A percentile compares a stretch with the other conserved stretches of the same genome.
phyloP scores from a whole-genome alignment of 2,888 invertebrate genomes.

The Capitulum mitella region DNA sequence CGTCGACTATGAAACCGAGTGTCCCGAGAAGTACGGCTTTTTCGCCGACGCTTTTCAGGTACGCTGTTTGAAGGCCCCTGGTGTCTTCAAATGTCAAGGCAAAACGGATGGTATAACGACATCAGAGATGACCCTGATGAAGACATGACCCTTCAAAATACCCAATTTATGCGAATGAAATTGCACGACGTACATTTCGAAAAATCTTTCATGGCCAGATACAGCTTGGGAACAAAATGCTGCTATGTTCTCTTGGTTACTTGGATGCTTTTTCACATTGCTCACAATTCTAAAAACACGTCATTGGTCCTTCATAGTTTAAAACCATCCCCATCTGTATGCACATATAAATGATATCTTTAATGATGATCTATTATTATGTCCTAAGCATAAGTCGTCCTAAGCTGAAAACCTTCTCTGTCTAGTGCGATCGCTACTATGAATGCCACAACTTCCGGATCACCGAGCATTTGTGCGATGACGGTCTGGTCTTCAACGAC shows the following conservation, averaged over 20 bases:
- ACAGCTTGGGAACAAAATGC: too few relatives aligned
- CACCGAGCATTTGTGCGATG: conserved; percentile 71
- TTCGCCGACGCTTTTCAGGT: conserved; percentile 71
- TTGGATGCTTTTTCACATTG: too few relatives aligned
- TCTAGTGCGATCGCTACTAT: conserved; percentile 84
- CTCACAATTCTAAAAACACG: too few relatives aligned
- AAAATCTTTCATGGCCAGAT: neutral
- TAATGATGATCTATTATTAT: too few relatives aligned
- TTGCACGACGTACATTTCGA: neutral
- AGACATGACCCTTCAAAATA: neutral
- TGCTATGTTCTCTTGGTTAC: too few relatives aligned
- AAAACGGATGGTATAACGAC: neutral
- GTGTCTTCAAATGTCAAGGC: neutral
- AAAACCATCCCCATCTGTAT: too few relatives aligned
- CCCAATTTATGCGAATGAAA: neutral
- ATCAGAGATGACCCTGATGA: too few relatives aligned
- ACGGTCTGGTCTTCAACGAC: conserved; percentile 78
- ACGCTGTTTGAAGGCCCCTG: neutral
- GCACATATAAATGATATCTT: too few relatives aligned
- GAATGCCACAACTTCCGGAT: conserved; percentile 66
- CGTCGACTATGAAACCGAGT: conserved; percentile 45
- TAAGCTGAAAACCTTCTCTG: too few relatives aligned
- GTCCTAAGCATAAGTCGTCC: too few relatives aligned
- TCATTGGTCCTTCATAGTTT: too few relatives aligned
- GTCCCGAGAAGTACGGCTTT: conserved; percentile 73